Percentiles rank a stretch among this genome's conserved stretches.
phyloP scores from a whole-genome alignment of 2,797 vertebrate species.

The Gymnothorax reevesii region DNA sequence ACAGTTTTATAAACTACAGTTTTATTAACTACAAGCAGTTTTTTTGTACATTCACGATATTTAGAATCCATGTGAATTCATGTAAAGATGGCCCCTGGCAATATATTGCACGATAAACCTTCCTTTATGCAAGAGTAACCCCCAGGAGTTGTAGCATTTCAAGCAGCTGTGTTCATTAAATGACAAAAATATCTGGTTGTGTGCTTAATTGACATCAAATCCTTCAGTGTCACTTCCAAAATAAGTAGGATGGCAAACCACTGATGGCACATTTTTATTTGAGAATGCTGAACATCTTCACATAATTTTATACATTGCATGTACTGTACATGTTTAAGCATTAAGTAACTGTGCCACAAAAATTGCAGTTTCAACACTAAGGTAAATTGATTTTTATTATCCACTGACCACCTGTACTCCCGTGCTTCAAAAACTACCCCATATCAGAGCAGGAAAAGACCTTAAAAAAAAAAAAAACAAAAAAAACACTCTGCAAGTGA shows the following conservation, averaged over 20 bases:
- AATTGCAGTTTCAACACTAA: conserved; percentile 10
- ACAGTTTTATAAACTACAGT: too few species aligned
- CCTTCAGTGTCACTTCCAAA: background rate
- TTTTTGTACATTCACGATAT: too few species aligned
- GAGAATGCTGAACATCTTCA: background rate
- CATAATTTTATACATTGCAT: conserved; percentile 24
- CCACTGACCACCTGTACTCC: background rate
- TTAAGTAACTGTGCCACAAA: conserved; percentile 16
- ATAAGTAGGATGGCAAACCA: background rate
- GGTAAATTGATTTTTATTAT: background rate
- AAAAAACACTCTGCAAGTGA: background rate
- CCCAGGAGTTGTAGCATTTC: background rate
- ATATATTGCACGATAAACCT: background rate
- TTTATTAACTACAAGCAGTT: too few species aligned
- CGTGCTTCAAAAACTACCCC: background rate
- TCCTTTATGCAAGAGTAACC: too few species aligned
- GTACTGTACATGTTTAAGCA: conserved; percentile 18
- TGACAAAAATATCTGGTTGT: background rate
- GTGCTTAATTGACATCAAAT: background rate
- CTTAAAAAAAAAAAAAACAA: background rate
- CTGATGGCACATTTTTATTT: conserved; percentile 9
- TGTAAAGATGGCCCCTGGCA: background rate
- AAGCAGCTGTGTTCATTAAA: background rate
- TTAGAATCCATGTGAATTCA: background rate
- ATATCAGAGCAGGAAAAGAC: background rate